Evolutionary conservation across 2,797 vertebrate genomes (phyloP), one percentile per base, ranked within the genome.

Genomic region (Artibeus jamaicensis): DNA sequence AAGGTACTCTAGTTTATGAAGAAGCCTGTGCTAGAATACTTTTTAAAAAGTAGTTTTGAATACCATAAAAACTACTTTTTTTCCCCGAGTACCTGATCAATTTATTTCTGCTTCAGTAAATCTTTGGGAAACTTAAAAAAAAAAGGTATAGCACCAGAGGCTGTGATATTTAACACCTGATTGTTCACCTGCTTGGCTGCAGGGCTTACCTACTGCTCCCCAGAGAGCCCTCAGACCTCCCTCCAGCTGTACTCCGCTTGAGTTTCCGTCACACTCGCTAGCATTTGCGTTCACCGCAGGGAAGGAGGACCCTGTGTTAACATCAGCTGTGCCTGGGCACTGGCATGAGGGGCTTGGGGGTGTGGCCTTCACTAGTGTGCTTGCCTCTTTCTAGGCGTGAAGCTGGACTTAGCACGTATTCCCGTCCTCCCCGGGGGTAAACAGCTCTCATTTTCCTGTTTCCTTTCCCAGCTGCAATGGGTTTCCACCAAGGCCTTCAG

Each of bases 31-130:
- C 98, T 98, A 98, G 98, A 98, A 98, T 98, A 98, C 98, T 98
- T 99, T 99, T 98, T 98, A 97, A 98, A 50, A 97, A 97, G 96
- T 96, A 98, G 98, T 98, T 98, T 98, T 97, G 97, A 98, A 98
- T 98, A 98, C 94, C 98, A 97, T 98, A 95, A 98, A 98, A 99
- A 98, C 97, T 98, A 98, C 98, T 98, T 98, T 98, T 55, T 98
- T 94, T 98, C 98, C 98, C 98, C 97, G 98, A 98, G 84, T 98
- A 98, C 93, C 83, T 98, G 98, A 98, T 97, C 98, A 98, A 98
- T 97, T 98, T 98, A 97, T 98, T 98, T 98, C 97, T 98, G 98
- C 98, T 99, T 99, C 98, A 99, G 99, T 99, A 99, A 99, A 99
- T 92, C 97, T 98, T 98, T 98, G 98, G 97, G 98, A 98, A 98